Conservation (phyloP, 1,140 invertebrate genomes). For the Ceratosolen solmsi region DNA sequence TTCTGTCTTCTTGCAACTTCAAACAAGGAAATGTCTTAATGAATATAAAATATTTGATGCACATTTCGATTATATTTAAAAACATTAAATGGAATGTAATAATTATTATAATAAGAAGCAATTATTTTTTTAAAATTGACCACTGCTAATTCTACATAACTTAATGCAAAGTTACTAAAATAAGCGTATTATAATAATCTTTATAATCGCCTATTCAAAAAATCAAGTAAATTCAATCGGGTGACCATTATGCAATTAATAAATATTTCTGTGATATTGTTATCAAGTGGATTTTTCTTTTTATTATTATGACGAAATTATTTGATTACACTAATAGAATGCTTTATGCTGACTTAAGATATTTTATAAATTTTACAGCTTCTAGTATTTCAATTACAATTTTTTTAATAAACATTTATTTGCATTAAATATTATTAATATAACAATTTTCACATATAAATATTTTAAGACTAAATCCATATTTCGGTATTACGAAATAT, state of each 20-base stretch:
- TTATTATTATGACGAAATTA: not conserved
- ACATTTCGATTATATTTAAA: not conserved
- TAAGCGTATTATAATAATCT: not conserved
- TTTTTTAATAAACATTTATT: conserved; percentile 2
- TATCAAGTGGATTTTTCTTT: not conserved
- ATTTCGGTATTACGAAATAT: too few species aligned
- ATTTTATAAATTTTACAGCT: not conserved
- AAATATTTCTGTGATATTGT: not conserved
- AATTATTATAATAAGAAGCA: not conserved
- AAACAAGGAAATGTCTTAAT: not conserved
- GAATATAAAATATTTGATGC: not conserved
- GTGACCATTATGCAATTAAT: not conserved
- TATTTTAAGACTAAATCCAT: too few species aligned
- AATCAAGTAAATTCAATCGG: not conserved
- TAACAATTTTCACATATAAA: too few species aligned
- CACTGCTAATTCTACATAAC: not conserved
- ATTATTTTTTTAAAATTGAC: not conserved
- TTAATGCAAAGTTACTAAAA: not conserved
- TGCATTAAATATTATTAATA: too few species aligned
- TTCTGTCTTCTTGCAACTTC: not conserved
- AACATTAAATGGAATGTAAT: not conserved
- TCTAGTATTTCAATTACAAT: not conserved
- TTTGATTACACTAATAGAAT: not conserved
- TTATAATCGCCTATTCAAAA: not conserved
- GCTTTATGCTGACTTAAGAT: not conserved